These are phyloP conservation scores for Caenorhabditis parvicauda DNA, from an alignment of 2,888 invertebrate species.

Conservation along the genomic window DNA sequence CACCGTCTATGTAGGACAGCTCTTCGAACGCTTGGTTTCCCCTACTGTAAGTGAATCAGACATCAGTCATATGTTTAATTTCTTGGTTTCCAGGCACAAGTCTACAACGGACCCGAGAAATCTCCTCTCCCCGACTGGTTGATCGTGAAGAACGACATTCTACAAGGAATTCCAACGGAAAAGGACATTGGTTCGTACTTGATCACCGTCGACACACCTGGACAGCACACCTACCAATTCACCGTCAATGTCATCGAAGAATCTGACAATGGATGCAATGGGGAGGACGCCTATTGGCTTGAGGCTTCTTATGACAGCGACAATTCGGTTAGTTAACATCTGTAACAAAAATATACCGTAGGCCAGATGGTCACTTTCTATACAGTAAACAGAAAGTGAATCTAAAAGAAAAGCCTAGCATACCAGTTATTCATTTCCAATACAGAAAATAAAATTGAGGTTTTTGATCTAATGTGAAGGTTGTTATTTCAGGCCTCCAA, in stretches of 20 bases:
- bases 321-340: slow-evolving; percentile 9
- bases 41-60: no score
- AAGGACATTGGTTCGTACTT: slow-evolving; percentile 72
- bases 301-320: slow-evolving; percentile 28
- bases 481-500: slow-evolving; percentile 16
- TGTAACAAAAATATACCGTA: no score
- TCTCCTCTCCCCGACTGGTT: slow-evolving; percentile 64
- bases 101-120: no score
- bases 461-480: neutral
- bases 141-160: slow-evolving; percentile 14
- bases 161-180: slow-evolving; percentile 47
- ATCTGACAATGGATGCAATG: slow-evolving; percentile 25
- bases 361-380: no score
- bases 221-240: no score
- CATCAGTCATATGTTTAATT: no score
- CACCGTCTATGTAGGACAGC: slow-evolving; percentile 20
- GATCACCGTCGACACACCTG: no score
- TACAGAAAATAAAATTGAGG: neutral
- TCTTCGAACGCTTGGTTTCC: slow-evolving; percentile 17
- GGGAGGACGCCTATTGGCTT: slow-evolving; percentile 36
- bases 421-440: no score
- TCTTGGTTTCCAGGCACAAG: no score
- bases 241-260: slow-evolving; percentile 32
- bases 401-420: no score
- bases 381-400: no score